Percentiles rank a stretch among this genome's conserved stretches.
Evolutionary conservation across 1,140 invertebrate genomes (phyloP).

Genomic region (Monomorium pharaonis): DNA sequence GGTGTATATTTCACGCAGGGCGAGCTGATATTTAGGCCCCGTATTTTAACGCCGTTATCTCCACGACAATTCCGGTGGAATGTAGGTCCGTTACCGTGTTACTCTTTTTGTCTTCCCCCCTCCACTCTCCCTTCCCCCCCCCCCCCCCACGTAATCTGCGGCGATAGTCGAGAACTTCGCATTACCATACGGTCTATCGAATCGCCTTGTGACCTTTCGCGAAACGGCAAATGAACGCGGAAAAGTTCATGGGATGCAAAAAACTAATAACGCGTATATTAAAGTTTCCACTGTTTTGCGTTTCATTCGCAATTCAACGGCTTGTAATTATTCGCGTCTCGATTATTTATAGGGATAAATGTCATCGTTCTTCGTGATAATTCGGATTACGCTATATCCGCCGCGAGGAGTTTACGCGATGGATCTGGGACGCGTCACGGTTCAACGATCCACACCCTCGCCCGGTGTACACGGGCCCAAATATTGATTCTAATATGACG

Average conservation of each 20-base stretch:
- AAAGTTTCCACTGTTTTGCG: not conserved
- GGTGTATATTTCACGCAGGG: constrained; percentile 52
- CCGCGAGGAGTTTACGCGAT: not conserved
- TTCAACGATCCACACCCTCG: not conserved
- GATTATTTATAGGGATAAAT: not conserved
- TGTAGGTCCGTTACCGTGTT: not conserved
- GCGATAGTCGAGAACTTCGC: not conserved
- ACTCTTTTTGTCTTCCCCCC: not conserved
- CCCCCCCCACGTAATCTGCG: not conserved
- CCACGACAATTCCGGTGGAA: not conserved
- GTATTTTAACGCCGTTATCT: constrained; percentile 50
- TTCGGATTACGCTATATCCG: not conserved
- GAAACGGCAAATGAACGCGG: not conserved
- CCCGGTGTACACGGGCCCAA: constrained; percentile 13
- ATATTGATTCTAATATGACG: constrained; percentile 55
- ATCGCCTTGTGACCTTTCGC: not conserved
- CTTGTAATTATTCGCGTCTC: not conserved
- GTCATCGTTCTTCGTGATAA: not conserved
- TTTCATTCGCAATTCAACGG: not conserved
- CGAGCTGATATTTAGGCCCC: constrained; percentile 43
- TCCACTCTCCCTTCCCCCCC: not conserved
- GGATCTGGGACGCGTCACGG: not conserved
- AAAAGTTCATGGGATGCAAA: not conserved
- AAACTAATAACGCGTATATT: not conserved
- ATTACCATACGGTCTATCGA: not conserved